Conservation (phyloP, 2,888 invertebrate genomes). For the Biston betularia region DNA sequence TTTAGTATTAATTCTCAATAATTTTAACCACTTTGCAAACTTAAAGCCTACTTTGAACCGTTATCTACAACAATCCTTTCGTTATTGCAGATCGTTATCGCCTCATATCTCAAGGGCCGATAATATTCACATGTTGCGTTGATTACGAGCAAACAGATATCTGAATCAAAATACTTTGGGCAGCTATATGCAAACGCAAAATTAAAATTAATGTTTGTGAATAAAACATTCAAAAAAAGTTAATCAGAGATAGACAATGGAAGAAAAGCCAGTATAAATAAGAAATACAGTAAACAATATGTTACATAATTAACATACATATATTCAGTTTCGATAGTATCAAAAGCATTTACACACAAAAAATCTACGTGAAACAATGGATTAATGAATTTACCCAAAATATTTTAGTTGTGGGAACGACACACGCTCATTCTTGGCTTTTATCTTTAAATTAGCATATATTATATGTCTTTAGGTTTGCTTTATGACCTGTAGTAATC, state of each 20-base stretch:
- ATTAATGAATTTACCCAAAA: constrained; percentile 14
- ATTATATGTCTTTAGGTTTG: constrained; percentile 4
- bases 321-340: neutral
- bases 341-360: constrained; percentile 6
- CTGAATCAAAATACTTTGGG: constrained; percentile 5
- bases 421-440: neutral
- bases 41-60: constrained; percentile 5
- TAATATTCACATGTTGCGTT: constrained; percentile 36
- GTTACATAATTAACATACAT: neutral
- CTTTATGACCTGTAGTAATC: constrained; percentile 12
- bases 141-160: constrained; percentile 19
- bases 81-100: constrained; percentile 41
- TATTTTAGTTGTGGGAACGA: constrained; percentile 17
- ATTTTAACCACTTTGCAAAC: neutral
- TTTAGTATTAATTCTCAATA: no score
- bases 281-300: neutral
- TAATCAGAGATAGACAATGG: no score
- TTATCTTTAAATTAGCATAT: constrained; percentile 14
- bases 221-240: neutral
- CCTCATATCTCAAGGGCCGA: constrained; percentile 43
- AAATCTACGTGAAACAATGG: constrained; percentile 15
- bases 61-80: constrained; percentile 27
- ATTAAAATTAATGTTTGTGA: neutral
- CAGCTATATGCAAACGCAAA: neutral
- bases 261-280: neutral